Base-by-base conservation (phyloP, 2,113 vertebrate genomes). In the Phyllostomus hastatus region DNA sequence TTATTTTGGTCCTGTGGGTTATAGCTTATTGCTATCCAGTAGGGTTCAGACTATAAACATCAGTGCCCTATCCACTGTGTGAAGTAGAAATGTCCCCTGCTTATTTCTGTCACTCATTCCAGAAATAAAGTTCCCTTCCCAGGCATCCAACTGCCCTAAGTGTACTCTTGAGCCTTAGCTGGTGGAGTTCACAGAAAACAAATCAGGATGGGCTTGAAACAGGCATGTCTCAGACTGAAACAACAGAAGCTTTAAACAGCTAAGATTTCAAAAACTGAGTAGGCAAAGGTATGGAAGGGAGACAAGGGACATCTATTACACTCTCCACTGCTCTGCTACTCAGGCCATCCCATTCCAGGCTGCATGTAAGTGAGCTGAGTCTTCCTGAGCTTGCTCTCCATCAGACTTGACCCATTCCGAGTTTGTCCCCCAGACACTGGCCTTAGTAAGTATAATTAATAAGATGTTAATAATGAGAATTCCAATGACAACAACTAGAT, bases 121-220 rank as follows among this genome's bases (percentile, higher is more conserved):
- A 72, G 75, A 90, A 81, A 52, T 43, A 52, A 92, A 19, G 11
- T 11, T 41, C 19, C 2, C 6, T 5, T 43, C 43, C 11, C 46
- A 84, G 80, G 43, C 19, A 78, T 72, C 61, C 67, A 16, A 72
- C 6, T 61, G 43, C 31, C 10, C 24, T 38, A 75, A 82, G 28
- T 72, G 31, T 67, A n/a, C 43, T 72, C n/a, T 83, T 90, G 48
- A 59, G 15, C 2, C 7, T 17, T 4, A 24, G 16, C 8, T 86
- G 8, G 35, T 46, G 10, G 4, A 67, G 59, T 41, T 91, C 22
- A 41, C 28, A 28, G 78, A 64, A 70, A 41, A 33, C 31, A 80
- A 78, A 33, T 31, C 2, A 67, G 2, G 4, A 5, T 0, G 19
- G n/a, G 2, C 17, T 35, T 2, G 16, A 75, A 69, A 48, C 2